Evolutionary conservation across 2,797 vertebrate species (phyloP).

Genomic region (Eulemur coronatus): DNA sequence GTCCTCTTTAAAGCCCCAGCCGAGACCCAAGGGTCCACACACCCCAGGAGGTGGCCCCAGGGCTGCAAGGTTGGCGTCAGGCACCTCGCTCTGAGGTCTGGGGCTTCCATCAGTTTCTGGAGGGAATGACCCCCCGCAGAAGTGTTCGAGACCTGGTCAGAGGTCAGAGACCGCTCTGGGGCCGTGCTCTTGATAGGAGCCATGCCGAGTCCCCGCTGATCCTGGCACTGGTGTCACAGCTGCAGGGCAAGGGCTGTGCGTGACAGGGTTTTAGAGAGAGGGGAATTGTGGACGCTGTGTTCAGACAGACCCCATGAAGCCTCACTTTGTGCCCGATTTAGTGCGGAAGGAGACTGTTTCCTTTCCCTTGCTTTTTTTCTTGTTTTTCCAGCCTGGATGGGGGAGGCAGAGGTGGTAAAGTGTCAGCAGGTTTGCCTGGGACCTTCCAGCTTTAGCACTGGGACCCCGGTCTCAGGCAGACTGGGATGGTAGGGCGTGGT

Average conservation of each 20-base stretch:
- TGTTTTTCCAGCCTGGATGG: background rate
- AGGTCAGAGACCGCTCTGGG: background rate
- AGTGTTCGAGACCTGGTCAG: background rate
- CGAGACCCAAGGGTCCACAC: background rate
- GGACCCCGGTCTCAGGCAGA: background rate
- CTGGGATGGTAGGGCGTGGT: background rate
- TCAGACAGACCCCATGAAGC: rapidly evolving
- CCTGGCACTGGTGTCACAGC: background rate
- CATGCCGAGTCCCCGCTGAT: background rate
- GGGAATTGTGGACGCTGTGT: rapidly evolving
- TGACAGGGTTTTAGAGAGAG: background rate
- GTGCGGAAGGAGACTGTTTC: background rate
- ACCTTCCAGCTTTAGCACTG: background rate
- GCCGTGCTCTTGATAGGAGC: background rate
- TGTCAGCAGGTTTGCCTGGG: too few relatives aligned
- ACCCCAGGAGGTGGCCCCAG: background rate
- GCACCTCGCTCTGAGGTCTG: background rate
- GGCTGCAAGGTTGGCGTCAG: background rate
- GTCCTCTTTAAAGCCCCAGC: background rate
- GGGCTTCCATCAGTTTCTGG: background rate
- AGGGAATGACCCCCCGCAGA: background rate
- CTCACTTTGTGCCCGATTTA: rapidly evolving
- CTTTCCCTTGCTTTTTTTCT: background rate
- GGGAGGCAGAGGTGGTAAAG: background rate
- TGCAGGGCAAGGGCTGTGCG: background rate